phyloP scores from a whole-genome alignment of 2,888 invertebrate species.

The Anorthoa munda region DNA sequence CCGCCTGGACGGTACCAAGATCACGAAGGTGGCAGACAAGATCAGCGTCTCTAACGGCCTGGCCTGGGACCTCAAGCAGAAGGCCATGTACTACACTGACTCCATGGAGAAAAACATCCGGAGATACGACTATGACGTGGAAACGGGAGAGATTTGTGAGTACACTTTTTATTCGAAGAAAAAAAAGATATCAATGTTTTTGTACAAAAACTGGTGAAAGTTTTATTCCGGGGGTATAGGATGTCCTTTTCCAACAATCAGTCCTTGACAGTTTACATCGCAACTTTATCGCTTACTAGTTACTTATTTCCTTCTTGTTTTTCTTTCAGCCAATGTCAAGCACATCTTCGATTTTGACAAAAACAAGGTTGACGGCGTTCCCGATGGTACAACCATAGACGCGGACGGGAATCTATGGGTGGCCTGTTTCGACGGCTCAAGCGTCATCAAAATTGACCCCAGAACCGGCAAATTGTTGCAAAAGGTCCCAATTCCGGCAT shows the following conservation, averaged over 20 bases:
- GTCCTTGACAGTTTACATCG: neutral
- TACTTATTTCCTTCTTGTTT: neutral
- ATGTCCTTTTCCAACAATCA: too few species aligned
- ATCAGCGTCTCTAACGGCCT: constrained; percentile 95
- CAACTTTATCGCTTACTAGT: neutral
- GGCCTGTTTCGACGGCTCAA: constrained; percentile 92
- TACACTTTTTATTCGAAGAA: constrained; percentile 49
- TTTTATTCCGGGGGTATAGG: too few species aligned
- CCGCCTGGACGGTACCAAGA: constrained; percentile 77
- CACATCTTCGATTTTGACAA: constrained; percentile 91
- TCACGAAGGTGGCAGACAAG: constrained; percentile 69
- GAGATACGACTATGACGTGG: constrained; percentile 93
- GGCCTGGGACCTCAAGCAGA: constrained; percentile 93
- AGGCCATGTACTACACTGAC: constrained; percentile 94
- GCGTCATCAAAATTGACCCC: constrained; percentile 90
- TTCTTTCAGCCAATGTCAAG: constrained; percentile 90
- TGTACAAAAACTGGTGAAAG: neutral
- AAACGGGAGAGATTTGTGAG: constrained; percentile 92
- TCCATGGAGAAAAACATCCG: constrained; percentile 92
- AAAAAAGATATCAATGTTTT: neutral
- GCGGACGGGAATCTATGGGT: constrained; percentile 94
- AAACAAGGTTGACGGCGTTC: constrained; percentile 83
- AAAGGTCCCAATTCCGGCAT: constrained; percentile 90
- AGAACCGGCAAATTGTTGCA: constrained; percentile 89
- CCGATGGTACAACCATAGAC: constrained; percentile 95